These are phyloP conservation scores for Philonicus albiceps DNA, from an alignment of 2,888 invertebrate species.

Conservation along the genomic window DNA sequence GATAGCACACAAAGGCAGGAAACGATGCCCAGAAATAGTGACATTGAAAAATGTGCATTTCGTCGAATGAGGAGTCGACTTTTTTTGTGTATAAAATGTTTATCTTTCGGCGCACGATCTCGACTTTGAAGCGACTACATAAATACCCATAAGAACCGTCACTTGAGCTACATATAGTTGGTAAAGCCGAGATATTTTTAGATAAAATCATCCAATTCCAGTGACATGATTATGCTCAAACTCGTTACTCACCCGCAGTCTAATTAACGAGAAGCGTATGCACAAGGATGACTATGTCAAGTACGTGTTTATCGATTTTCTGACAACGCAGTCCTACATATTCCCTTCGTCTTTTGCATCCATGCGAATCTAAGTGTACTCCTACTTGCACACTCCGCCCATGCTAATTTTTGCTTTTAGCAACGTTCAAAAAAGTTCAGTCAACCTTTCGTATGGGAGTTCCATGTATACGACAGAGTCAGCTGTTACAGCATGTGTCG, in stretches of 20 bases:
- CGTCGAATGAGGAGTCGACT: neutral
- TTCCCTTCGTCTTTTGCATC: neutral
- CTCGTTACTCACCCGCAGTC: neutral
- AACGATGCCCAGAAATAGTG: neutral
- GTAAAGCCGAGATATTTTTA: neutral
- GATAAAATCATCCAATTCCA: neutral
- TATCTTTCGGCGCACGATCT: neutral
- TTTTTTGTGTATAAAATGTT: neutral
- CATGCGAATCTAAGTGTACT: neutral
- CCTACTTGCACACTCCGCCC: neutral
- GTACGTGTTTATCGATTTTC: neutral
- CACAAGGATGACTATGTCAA: conserved; percentile 5
- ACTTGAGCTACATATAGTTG: neutral
- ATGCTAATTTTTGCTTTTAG: neutral
- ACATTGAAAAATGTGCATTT: neutral
- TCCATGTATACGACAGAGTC: neutral
- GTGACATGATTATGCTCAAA: neutral
- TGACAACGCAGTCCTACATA: neutral
- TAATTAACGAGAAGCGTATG: neutral
- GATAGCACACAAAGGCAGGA: neutral
- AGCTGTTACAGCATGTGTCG: conserved; percentile 4
- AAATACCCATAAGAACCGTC: neutral
- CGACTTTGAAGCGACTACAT: neutral
- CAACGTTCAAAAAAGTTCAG: neutral
- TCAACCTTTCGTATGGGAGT: neutral